A percentile compares a stretch with the other conserved stretches of the same genome.
Conservation (phyloP, 1,140 invertebrate genomes). For the Drosophila truncata region DNA sequence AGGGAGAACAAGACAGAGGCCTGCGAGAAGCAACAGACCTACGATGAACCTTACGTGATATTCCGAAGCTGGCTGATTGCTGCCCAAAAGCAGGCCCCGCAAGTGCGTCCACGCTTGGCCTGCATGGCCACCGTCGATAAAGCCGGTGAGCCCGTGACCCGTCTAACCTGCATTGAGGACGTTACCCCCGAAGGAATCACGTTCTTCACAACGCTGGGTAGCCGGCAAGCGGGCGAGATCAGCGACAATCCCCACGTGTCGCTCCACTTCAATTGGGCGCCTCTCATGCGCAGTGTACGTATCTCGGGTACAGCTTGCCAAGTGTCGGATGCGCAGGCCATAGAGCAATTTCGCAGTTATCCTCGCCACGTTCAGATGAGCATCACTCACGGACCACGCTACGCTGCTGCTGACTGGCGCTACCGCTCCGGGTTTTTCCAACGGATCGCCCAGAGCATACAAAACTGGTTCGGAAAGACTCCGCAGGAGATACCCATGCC, state of each 20-base stretch:
- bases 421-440: not conserved
- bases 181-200: conserved; percentile 91
- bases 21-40: conserved; percentile 26
- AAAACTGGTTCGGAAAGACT: conserved; percentile 1
- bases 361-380: conserved; percentile 48
- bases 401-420: conserved; percentile 7
- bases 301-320: conserved; percentile 91
- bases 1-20: not conserved
- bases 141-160: conserved; percentile 90
- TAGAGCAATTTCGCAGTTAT: conserved; percentile 52
- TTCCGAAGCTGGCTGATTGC: conserved; percentile 50
- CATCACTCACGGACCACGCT: conserved; percentile 36
- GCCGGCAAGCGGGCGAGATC: conserved; percentile 91
- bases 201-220: conserved; percentile 93
- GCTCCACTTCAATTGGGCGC: conserved; percentile 95
- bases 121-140: conserved; percentile 93
- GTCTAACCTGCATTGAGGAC: conserved; percentile 91
- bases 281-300: conserved; percentile 92
- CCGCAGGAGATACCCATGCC: conserved; percentile 34
- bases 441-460: not conserved
- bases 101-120: conserved; percentile 92
- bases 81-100: conserved; percentile 28
- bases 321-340: conserved; percentile 30
- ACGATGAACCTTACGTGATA: conserved; percentile 56
- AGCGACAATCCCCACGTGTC: conserved; percentile 93